phyloP scores from a whole-genome alignment of 2,888 invertebrate species.

The Drosophila nr. fundita region DNA sequence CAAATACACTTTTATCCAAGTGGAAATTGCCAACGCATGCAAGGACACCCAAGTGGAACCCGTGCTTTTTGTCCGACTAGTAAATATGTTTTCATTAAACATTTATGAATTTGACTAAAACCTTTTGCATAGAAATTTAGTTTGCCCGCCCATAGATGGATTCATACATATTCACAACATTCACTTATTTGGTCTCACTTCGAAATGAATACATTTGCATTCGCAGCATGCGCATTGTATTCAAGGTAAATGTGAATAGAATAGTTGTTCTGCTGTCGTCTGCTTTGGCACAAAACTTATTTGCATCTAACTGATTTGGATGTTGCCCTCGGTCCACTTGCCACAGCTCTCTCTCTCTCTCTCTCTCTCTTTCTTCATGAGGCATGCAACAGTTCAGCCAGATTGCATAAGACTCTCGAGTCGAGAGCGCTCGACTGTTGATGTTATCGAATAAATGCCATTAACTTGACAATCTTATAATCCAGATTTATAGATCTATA shows the following conservation, averaged over 20 bases:
- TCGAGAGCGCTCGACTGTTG: background rate
- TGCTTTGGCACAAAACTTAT: background rate
- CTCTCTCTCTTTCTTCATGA: background rate
- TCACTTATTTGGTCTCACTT: conserved; percentile 4
- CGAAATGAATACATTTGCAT: conserved; percentile 20
- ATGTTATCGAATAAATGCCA: background rate
- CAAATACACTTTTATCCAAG: background rate
- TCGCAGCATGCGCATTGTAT: conserved; percentile 8
- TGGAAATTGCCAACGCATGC: background rate
- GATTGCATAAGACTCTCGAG: background rate
- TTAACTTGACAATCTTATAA: background rate
- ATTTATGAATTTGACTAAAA: background rate
- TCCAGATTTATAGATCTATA: background rate
- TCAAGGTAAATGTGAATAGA: background rate
- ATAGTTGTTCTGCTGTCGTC: background rate
- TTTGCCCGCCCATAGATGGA: background rate
- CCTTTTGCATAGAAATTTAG: background rate
- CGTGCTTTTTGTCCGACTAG: background rate
- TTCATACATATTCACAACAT: conserved; percentile 1
- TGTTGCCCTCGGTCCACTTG: background rate
- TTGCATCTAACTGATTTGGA: conserved; percentile 1
- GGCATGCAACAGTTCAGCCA: background rate
- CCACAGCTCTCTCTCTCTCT: background rate
- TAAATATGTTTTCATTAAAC: background rate
- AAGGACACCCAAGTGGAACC: background rate